Evolutionary conservation across 1,140 invertebrate species (phyloP).

Genomic region (Ceratina calcarata): DNA sequence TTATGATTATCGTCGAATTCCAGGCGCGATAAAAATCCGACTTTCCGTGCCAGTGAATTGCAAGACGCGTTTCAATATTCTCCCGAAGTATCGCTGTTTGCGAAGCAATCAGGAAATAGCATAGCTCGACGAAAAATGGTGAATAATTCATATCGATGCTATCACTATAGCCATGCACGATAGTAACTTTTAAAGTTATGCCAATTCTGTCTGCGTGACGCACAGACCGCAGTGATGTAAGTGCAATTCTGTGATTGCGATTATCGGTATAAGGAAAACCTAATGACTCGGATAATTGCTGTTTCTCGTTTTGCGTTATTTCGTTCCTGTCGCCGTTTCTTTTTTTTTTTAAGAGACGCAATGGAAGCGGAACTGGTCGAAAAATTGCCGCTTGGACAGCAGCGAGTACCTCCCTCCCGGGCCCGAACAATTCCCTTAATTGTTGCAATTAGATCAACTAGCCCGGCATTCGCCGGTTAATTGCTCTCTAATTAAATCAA

Average conservation of each 20-base stretch:
- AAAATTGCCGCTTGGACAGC: not conserved
- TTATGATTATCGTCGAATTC: not conserved
- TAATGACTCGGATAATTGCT: too few relatives aligned
- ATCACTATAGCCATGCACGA: not conserved
- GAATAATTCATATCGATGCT: conserved; percentile 19
- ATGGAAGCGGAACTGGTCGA: too few relatives aligned
- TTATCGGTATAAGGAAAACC: not conserved
- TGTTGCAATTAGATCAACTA: conserved; percentile 50
- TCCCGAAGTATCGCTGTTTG: not conserved
- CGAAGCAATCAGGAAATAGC: conserved; percentile 9
- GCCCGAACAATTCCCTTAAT: conserved; percentile 49
- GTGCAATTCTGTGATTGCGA: conserved; percentile 5
- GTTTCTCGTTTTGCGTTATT: too few relatives aligned
- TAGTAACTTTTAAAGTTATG: conserved; percentile 37
- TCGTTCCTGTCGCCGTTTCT: too few relatives aligned
- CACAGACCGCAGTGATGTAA: not conserved
- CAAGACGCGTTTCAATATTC: not conserved
- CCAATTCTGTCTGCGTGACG: not conserved
- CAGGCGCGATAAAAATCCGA: not conserved
- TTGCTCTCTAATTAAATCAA: conserved; percentile 58
- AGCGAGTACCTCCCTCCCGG: not conserved
- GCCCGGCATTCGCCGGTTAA: conserved; percentile 46
- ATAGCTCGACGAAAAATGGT: conserved; percentile 1
- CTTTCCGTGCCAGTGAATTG: not conserved
- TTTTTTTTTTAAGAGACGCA: too few relatives aligned